phyloP scores from a whole-genome alignment of 2,797 vertebrate species.

The Peromyscus eremicus region DNA sequence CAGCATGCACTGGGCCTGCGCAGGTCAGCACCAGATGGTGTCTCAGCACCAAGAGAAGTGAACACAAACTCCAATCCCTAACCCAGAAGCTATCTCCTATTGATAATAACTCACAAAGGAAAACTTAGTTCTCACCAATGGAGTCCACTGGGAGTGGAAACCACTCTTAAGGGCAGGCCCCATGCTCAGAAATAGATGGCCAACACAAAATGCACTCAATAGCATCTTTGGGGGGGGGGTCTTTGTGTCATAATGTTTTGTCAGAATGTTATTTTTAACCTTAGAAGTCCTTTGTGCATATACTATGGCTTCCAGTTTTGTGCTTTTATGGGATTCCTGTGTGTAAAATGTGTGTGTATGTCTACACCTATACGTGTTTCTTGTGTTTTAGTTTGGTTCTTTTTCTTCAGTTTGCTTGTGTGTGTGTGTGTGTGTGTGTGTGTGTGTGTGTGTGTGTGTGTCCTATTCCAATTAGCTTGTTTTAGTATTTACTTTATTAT shows the following conservation, averaged over 20 bases:
- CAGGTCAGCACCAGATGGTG: no score
- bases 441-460: not conserved
- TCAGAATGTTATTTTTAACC: not conserved
- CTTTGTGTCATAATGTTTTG: not conserved
- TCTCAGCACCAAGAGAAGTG: not conserved
- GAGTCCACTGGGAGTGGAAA: not conserved
- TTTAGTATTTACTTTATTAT: not conserved
- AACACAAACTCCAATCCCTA: not conserved
- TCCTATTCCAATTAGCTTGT: not conserved
- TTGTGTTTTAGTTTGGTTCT: not conserved
- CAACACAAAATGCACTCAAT: not conserved
- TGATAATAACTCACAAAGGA: not conserved
- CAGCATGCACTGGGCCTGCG: not conserved
- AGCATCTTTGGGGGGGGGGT: not conserved
- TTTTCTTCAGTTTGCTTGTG: not conserved
- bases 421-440: not conserved
- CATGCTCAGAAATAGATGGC: not conserved
- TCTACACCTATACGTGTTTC: not conserved
- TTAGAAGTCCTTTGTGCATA: not conserved
- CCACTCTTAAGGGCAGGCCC: not conserved
- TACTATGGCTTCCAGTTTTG: not conserved
- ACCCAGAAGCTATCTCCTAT: not conserved
- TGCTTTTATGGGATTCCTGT: not conserved
- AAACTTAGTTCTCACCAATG: not conserved
- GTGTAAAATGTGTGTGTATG: not conserved